phyloP scores from a whole-genome alignment of 2,797 vertebrate genomes.

The Clarias pachynema region DNA sequence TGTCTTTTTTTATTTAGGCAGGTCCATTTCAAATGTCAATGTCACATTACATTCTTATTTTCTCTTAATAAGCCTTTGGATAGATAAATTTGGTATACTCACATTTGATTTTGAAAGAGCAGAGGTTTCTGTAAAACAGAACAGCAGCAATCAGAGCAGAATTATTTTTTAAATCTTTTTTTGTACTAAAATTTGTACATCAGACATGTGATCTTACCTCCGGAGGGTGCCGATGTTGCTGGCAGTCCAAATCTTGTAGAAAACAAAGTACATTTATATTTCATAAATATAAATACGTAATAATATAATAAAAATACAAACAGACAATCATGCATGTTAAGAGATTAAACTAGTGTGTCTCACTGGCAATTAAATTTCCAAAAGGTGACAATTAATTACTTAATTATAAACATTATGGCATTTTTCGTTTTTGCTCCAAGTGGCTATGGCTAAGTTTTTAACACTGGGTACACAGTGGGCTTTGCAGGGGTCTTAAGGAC shows the following conservation, averaged over 20 bases:
- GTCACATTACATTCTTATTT: background rate
- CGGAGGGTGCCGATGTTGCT: slow-evolving; percentile 59
- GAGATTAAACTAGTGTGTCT: background rate
- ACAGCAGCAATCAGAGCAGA: background rate
- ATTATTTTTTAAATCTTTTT: background rate
- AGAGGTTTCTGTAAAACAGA: slow-evolving; percentile 68
- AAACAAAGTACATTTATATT: slow-evolving; percentile 29
- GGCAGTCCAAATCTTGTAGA: slow-evolving; percentile 77
- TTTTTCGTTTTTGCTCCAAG: no score
- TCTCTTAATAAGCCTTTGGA: background rate
- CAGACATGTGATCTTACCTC: slow-evolving; percentile 65
- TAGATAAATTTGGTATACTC: slow-evolving; percentile 55
- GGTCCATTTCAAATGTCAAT: background rate
- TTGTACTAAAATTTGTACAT: background rate
- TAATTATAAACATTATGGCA: background rate
- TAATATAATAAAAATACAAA: background rate
- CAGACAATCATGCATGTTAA: no score
- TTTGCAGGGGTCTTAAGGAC: no score
- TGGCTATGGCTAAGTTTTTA: no score
- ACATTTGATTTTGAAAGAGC: slow-evolving; percentile 73
- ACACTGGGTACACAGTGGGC: no score
- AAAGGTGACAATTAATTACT: background rate
- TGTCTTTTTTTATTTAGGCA: background rate
- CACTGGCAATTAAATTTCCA: background rate
- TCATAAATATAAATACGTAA: background rate